Conservation (phyloP, 2,113 vertebrate genomes). For the Nerophis lumbriciformis region DNA sequence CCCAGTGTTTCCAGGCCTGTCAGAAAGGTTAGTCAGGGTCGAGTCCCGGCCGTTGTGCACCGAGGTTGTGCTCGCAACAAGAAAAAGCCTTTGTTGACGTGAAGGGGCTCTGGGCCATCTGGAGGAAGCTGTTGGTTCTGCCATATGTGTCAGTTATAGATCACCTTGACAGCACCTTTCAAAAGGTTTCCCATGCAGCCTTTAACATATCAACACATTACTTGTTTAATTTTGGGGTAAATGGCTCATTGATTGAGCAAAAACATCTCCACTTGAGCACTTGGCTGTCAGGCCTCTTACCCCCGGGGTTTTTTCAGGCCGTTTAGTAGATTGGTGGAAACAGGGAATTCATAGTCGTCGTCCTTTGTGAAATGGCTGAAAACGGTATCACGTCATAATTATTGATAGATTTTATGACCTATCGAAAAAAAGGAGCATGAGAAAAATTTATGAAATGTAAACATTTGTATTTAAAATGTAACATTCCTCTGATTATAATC, state of each 20-base stretch:
- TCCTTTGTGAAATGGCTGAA: too few relatives aligned
- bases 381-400: too few relatives aligned
- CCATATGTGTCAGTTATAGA: slow-evolving; percentile 42
- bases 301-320: background rate
- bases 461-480: too few relatives aligned
- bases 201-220: slow-evolving; percentile 47
- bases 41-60: slow-evolving; percentile 32
- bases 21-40: slow-evolving; percentile 41
- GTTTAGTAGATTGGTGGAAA: slow-evolving; percentile 6
- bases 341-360: too few relatives aligned
- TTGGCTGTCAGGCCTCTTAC: too few relatives aligned
- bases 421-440: too few relatives aligned
- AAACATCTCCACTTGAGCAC: slow-evolving; percentile 20
- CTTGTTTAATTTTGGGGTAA: slow-evolving; percentile 50
- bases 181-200: slow-evolving; percentile 28
- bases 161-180: slow-evolving; percentile 43
- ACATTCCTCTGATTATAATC: too few relatives aligned
- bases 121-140: slow-evolving; percentile 35
- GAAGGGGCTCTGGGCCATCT: slow-evolving; percentile 35
- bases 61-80: slow-evolving; percentile 39
- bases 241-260: slow-evolving; percentile 37
- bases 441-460: too few relatives aligned
- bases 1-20: slow-evolving; percentile 45
- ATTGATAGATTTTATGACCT: too few relatives aligned
- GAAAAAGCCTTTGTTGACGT: slow-evolving; percentile 59